Conservation (phyloP, 2,888 invertebrate genomes). For the Gonocerus acuteangulatus region DNA sequence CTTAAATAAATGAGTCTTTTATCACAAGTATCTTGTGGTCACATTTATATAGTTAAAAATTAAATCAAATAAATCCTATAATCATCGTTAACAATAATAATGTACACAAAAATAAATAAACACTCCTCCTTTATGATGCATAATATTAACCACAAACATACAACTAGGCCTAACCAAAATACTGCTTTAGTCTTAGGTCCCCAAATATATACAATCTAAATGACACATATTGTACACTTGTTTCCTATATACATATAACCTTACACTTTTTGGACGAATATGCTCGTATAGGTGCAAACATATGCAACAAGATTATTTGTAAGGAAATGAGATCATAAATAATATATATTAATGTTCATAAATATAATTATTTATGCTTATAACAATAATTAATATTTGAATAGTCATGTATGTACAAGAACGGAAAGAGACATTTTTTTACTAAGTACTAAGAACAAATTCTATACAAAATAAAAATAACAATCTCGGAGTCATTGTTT, state of each 20-base stretch:
- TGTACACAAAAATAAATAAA: slow-evolving; percentile 25
- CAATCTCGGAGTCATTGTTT: background rate
- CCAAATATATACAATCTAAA: slow-evolving; percentile 33
- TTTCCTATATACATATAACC: slow-evolving; percentile 23
- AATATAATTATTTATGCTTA: slow-evolving; percentile 21
- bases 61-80: slow-evolving; percentile 24
- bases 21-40: slow-evolving; percentile 24
- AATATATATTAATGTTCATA: slow-evolving; percentile 21
- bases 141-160: background rate
- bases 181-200: slow-evolving; percentile 34
- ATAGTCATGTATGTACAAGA: background rate
- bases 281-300: slow-evolving; percentile 18
- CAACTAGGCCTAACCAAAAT: slow-evolving; percentile 28
- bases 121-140: slow-evolving; percentile 14
- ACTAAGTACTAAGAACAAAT: no score
- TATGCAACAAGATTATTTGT: slow-evolving; percentile 6
- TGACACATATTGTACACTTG: slow-evolving; percentile 28
- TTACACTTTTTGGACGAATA: slow-evolving; percentile 23
- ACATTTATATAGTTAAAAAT: slow-evolving; percentile 17
- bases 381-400: background rate
- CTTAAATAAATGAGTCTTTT: slow-evolving; percentile 27
- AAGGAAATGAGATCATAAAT: slow-evolving; percentile 21
- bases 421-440: no score
- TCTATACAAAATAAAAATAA: no score
- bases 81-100: slow-evolving; percentile 25